These are phyloP conservation scores for Oncorhynchus mykiss DNA, from an alignment of 2,113 vertebrate species.

Conservation along the genomic window DNA sequence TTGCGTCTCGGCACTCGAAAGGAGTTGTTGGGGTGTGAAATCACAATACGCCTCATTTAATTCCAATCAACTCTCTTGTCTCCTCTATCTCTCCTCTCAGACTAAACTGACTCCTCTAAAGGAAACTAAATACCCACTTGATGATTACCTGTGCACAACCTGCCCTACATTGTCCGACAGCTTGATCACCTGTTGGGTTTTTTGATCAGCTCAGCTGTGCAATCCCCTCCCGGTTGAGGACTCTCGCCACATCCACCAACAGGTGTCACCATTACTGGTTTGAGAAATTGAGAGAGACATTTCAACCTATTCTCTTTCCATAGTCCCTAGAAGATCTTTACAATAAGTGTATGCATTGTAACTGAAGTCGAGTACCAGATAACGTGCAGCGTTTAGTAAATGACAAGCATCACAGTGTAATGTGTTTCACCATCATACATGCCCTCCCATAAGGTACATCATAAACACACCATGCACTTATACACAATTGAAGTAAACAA, in stretches of 20 bases:
- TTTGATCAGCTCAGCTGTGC: background rate
- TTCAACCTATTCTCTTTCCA: background rate
- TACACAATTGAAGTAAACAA: too few relatives aligned
- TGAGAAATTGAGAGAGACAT: too few relatives aligned
- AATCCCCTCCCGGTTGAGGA: background rate
- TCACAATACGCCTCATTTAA: conserved; percentile 2
- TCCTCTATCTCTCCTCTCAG: background rate
- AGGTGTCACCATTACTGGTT: background rate
- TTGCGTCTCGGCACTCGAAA: background rate
- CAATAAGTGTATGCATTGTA: too few relatives aligned
- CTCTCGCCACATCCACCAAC: background rate
- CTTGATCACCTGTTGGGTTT: background rate
- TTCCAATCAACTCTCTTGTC: conserved; percentile 7
- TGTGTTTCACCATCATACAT: too few relatives aligned
- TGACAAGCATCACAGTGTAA: too few relatives aligned
- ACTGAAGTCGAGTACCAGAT: too few relatives aligned
- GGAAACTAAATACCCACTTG: background rate
- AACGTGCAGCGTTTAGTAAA: too few relatives aligned
- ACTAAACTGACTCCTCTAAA: background rate
- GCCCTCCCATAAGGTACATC: too few relatives aligned
- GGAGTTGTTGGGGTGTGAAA: background rate
- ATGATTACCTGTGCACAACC: background rate
- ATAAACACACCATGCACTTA: too few relatives aligned
- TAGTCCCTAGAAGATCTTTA: too few relatives aligned
- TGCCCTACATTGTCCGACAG: background rate